These are phyloP conservation scores for Clarias batrachus DNA, from an alignment of 2,113 vertebrate genomes.

Conservation along the genomic window DNA sequence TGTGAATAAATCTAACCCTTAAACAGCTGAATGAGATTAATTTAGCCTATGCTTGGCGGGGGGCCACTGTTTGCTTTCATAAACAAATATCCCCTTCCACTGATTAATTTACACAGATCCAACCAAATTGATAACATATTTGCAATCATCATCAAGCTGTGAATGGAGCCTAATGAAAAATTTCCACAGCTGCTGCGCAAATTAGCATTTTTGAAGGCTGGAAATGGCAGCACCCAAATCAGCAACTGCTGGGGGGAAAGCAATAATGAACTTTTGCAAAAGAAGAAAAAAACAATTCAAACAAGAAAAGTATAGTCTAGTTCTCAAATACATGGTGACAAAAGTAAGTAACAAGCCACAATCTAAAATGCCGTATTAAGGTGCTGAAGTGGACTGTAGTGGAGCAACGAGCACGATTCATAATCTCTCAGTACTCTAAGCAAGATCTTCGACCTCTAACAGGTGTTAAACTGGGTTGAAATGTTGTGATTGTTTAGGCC, in stretches of 20 bases:
- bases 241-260: not conserved
- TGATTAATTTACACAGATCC: constrained; percentile 52
- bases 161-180: constrained; percentile 53
- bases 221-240: constrained; percentile 35
- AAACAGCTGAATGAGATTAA: constrained; percentile 34
- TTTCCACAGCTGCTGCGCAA: constrained; percentile 47
- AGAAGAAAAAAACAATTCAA: not conserved
- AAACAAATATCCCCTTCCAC: constrained; percentile 47
- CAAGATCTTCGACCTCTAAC: too few relatives aligned
- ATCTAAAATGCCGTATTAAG: not conserved
- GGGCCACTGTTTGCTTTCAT: constrained; percentile 42
- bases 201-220: constrained; percentile 52
- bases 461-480: not conserved
- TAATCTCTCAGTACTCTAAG: too few relatives aligned
- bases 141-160: constrained; percentile 52
- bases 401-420: not conserved
- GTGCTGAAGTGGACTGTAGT: not conserved
- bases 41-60: constrained; percentile 20
- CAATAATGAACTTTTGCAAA: constrained; percentile 15
- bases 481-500: not conserved
- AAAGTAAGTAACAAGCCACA: not conserved
- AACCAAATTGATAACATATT: constrained; percentile 52
- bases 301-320: not conserved
- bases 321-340: not conserved
- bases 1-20: constrained; percentile 15